Conservation (phyloP, 2,888 invertebrate species). For the Caenorhabditis drosophilae region DNA sequence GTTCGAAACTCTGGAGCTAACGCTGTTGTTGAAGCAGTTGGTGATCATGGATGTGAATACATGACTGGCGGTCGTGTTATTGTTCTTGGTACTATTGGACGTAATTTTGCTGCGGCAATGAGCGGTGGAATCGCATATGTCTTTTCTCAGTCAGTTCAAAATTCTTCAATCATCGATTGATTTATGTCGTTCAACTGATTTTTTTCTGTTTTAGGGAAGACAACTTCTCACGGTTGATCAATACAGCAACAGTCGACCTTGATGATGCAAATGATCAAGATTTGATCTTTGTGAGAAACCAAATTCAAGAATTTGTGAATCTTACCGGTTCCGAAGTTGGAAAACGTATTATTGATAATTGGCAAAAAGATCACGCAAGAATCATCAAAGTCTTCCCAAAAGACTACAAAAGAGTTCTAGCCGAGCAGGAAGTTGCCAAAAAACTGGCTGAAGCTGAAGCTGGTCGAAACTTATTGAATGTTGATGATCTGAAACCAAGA, state of each 20-base stretch:
- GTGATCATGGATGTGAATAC: conserved; percentile 99
- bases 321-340: conserved; percentile 87
- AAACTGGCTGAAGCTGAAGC: conserved; percentile 74
- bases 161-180: too few relatives aligned
- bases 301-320: conserved; percentile 83
- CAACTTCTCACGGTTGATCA: conserved; percentile 75
- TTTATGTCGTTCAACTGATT: too few relatives aligned
- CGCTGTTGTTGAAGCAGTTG: conserved; percentile 95
- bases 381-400: conserved; percentile 96
- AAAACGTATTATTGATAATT: conserved; percentile 79
- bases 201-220: conserved; percentile 73
- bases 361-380: conserved; percentile 80
- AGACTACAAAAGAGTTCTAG: conserved; percentile 90
- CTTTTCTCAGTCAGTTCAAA: conserved; percentile 76
- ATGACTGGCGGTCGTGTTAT: conserved; percentile 88
- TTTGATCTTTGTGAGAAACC: conserved; percentile 78
- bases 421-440: conserved; percentile 73
- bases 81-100: conserved; percentile 89
- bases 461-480: conserved; percentile 74
- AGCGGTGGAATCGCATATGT: conserved; percentile 95
- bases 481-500: conserved; percentile 26
- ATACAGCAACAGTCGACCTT: conserved; percentile 92
- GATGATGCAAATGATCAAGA: conserved; percentile 81
- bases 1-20: conserved; percentile 95
- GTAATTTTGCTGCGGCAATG: conserved; percentile 99